Evolutionary conservation across 2,113 vertebrate species (phyloP).

Genomic region (Motacilla alba): DNA sequence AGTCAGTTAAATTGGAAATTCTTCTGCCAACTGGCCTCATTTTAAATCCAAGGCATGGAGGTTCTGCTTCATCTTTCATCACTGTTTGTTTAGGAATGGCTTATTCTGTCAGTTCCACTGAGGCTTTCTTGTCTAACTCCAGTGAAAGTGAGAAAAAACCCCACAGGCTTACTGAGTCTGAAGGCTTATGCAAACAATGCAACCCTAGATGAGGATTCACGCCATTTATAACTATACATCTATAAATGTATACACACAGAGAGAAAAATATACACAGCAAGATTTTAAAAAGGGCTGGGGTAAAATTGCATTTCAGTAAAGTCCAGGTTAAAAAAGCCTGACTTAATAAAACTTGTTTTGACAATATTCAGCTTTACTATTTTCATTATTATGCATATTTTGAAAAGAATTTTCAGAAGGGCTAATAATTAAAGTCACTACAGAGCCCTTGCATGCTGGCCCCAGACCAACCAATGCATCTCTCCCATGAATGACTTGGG

Average conservation of each 20-base stretch:
- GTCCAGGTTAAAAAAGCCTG: background rate
- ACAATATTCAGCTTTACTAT: background rate
- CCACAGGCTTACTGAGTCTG: background rate
- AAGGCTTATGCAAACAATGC: background rate
- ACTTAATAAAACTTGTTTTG: background rate
- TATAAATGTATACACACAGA: background rate
- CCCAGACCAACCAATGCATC: background rate
- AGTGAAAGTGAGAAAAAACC: background rate
- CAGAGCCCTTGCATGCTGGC: background rate
- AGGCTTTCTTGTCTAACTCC: background rate
- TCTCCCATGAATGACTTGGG: background rate
- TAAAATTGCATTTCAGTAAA: background rate
- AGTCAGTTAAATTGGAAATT: background rate
- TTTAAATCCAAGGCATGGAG: background rate
- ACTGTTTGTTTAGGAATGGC: background rate
- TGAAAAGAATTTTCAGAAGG: background rate
- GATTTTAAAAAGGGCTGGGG: background rate
- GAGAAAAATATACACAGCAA: background rate
- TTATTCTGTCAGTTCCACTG: background rate
- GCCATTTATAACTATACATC: background rate
- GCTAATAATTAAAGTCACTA: background rate
- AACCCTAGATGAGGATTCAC: background rate
- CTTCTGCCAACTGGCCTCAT: background rate
- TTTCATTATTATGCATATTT: background rate
- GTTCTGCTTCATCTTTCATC: background rate